Evolutionary conservation across 2,797 vertebrate species (phyloP), one percentile per base, ranked within the genome.

Genomic region (Aplochiton taeniatus): DNA sequence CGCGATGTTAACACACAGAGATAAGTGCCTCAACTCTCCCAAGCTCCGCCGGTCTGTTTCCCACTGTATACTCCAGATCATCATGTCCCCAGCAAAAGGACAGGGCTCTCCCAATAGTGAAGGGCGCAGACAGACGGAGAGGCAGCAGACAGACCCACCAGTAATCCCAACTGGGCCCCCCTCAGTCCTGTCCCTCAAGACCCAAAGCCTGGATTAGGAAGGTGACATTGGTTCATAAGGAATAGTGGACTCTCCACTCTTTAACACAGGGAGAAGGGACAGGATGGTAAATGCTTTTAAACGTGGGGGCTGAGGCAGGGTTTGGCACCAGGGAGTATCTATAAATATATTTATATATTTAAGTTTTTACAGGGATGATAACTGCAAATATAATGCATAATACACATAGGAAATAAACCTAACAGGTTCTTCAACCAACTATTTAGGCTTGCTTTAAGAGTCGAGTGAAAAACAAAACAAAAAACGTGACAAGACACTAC

Each of bases 231-330:
- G 77, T 83, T 56, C 76, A 78, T 61, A 57, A 65, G 80, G 78
- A 84, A 65, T 61, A 62, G 69, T 77, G 75, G 69, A 62, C 63
- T 80, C 53, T 43, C 11, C 50, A 65, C 81, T 84, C 73, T 59
- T 85, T 65, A 78, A 88, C 82, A 81, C 18, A 77, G 80, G 80
- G 82, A 88, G 88, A 88, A 80, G 81, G 69, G 81, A 84, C 88
- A 64, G 85, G 72, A 70, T 72, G 47, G 52, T 41, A 68, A 74
- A 73, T 71, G 66, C 71, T 63, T 44, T 51, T 59, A 55, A 55
- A 65, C 77, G 78, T 88, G 80, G 85, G 81, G 74, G 68, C 70
- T 71, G 48, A 11, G 56, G 42, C 51, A 62, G 70, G 52, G 79
- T 65, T 67, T 72, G 71, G 70, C 74, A 68, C 62, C 46, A 5